Evolutionary conservation across 2,113 vertebrate species (phyloP).

Genomic region (Bungarus multicinctus): DNA sequence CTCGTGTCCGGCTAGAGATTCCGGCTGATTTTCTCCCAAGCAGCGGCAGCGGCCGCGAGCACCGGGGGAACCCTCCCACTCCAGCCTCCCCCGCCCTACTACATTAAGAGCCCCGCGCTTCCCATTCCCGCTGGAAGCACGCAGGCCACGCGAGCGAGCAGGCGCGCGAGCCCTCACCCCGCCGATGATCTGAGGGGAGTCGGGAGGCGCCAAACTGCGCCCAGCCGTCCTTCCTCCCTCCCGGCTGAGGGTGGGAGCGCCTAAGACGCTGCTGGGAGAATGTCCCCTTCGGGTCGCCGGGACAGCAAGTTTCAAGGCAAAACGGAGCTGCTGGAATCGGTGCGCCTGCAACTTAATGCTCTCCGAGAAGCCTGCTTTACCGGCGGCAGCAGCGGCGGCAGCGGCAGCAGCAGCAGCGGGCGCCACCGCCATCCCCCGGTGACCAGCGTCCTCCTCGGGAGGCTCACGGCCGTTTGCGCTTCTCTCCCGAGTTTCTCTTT

Average conservation of each 20-base stretch:
- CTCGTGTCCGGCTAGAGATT: background rate
- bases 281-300: conserved; percentile 28
- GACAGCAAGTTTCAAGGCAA: conserved; percentile 48
- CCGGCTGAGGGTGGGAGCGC: background rate
- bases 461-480: background rate
- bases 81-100: background rate
- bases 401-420: background rate
- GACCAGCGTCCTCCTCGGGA: background rate
- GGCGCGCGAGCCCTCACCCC: background rate
- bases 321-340: conserved; percentile 10
- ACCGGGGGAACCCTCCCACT: background rate
- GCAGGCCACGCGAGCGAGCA: background rate
- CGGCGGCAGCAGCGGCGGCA: background rate
- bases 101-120: background rate
- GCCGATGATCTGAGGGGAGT: background rate
- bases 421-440: background rate
- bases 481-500: background rate
- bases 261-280: conserved; percentile 28
- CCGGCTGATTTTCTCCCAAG: background rate
- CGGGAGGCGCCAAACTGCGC: background rate
- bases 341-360: conserved; percentile 39
- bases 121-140: background rate
- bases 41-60: background rate
- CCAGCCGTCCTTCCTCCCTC: background rate
- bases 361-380: conserved; percentile 16